Evolutionary conservation across 2,797 vertebrate genomes (phyloP), one percentile per base, ranked within the genome.

Genomic region (Psittacula echo): DNA sequence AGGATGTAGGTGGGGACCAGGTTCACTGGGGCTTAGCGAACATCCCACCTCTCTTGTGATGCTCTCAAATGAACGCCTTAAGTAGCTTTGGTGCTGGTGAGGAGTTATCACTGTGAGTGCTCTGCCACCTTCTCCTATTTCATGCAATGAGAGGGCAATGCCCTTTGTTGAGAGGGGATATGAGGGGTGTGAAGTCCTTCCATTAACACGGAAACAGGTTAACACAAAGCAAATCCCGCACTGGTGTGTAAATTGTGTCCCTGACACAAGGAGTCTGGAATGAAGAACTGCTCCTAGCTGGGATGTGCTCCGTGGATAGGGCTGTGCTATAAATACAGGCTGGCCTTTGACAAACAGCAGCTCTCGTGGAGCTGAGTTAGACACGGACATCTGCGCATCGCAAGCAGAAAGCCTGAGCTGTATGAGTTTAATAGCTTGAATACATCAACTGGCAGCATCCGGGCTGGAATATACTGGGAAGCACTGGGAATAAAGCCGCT

Each of bases 281-380:
- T 1, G 0, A 74, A 37, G 66, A n/a, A 3, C 41, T 9, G 44
- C 37, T 2, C 16, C 7, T 10, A 42, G 5, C 32, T 10, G 81
- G 4, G 48, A 12, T 37, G 29, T 11, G 22, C 34, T 39, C 56
- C 4, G 1, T 0, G 0, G 4, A 29, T 39, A 61, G 51, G 48
- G 54, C 70, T 27, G 66, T 13, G 53, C 66, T 83, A 6, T n/a
- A 54, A 79, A 41, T 53, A 20, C 0, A 0, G 6, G 1, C 87
- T 47, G 67, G 19, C 12, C 61, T 51, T 42, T 7, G 60, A 11
- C 32, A 24, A 53, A 10, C 5, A 1, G 53, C 37, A n/a, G n/a
- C 8, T 42, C 51, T 9, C 0, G 9, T 11, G 37, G 37, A 79
- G 41, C 34, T 0, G 29, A 73, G 48, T 27, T 45, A 16, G 64